Conservation (phyloP, 2,797 vertebrate species). For the Selene dorsalis region DNA sequence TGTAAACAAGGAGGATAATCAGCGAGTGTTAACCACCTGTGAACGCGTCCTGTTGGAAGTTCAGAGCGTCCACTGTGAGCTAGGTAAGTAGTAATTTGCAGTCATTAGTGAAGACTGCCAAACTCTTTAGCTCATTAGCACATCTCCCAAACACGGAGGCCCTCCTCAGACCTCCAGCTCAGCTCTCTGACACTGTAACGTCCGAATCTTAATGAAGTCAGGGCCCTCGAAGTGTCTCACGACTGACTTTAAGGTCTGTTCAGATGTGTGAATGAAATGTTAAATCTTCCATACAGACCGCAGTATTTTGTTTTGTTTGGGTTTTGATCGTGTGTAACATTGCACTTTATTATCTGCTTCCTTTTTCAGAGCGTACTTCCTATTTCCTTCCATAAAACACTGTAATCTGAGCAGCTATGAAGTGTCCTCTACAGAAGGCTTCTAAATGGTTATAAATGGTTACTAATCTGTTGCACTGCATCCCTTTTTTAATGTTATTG, state of each 20-base stretch:
- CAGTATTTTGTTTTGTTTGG: slow-evolving; percentile 16
- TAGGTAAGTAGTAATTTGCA: slow-evolving; percentile 33
- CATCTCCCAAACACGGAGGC: slow-evolving; percentile 1
- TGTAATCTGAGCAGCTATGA: not conserved
- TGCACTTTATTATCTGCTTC: not conserved
- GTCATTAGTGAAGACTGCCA: slow-evolving; percentile 36
- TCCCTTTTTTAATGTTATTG: too few species aligned
- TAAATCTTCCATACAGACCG: not conserved
- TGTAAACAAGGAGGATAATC: slow-evolving; percentile 18
- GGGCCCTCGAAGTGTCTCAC: slow-evolving; percentile 23
- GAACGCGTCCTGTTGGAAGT: slow-evolving; percentile 13
- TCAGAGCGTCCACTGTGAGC: slow-evolving; percentile 2
- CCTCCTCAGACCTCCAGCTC: slow-evolving; percentile 5
- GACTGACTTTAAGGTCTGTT: slow-evolving; percentile 23
- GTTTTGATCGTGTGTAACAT: not conserved
- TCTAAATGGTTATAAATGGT: too few species aligned
- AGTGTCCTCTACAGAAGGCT: not conserved
- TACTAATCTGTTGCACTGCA: too few species aligned
- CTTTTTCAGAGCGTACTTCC: not conserved
- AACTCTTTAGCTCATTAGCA: slow-evolving; percentile 42
- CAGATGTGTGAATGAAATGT: slow-evolving; percentile 17
- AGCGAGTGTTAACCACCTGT: slow-evolving; percentile 35
- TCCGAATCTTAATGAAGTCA: slow-evolving; percentile 39
- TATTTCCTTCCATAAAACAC: not conserved
- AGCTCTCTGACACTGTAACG: not conserved